Base-by-base conservation (phyloP, 2,888 invertebrate genomes). In the Conchocele bisecta region DNA sequence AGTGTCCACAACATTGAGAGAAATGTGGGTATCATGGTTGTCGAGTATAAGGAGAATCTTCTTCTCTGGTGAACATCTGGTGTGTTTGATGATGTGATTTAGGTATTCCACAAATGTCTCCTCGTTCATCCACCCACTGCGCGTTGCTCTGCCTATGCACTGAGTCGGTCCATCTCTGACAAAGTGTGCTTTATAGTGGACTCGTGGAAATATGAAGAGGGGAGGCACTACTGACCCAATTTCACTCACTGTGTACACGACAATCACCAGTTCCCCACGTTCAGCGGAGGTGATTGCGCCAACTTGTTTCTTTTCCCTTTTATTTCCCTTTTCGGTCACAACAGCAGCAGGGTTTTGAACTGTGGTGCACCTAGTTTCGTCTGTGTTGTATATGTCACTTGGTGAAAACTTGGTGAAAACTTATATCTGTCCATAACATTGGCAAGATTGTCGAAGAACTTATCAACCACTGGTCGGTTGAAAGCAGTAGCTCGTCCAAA, bases 41-140 rank as follows among this genome's bases (percentile, higher is more conserved):
- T 89, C 89, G n/a, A 89, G 57, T 28, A 88, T 33, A 33, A 88
- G 39, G 9, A 83, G 81, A 76, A 66, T 85, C 56, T 74, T 80
- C 15, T 79, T 72, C 20, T 85, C 83, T 51, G 76, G 76, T 11
- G 78, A 76, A 31, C 81, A 81, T 56, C 72, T 83, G 28, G 61
- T 70, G 71, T 81, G 77, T 53, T 84, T 67, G 4, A 84, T 76
- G 65, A 89, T 89, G 76, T 89, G 85, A 70, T 82, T 79, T 61
- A 86, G 26, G 48, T 74, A 87, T 9, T 51, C 39, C 9, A 76
- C 33, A 65, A 88, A 86, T 17, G 75, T 80, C 5, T 79, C 83
- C 59, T 44, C 75, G 22, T 72, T 78, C 83, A 89, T 86, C 89
- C 88, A 89, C 1, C 88, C 87, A 44, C 70, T 59, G 15, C 13